These are phyloP conservation scores for Malurus elegans DNA, from an alignment of 2,113 vertebrate genomes.

Conservation along the genomic window DNA sequence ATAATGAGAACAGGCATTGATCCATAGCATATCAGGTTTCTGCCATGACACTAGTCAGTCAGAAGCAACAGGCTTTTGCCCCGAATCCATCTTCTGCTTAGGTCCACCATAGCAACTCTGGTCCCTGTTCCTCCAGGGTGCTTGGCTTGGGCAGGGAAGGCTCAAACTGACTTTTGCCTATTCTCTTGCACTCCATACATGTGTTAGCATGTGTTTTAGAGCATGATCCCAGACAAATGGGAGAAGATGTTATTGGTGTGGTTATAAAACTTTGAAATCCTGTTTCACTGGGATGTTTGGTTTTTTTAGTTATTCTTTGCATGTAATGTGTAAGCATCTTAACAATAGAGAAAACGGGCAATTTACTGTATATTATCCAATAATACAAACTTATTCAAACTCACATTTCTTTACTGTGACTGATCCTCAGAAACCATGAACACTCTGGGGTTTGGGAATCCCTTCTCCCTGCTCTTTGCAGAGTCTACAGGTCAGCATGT, in stretches of 20 bases:
- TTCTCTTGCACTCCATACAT: not conserved
- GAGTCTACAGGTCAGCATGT: not conserved
- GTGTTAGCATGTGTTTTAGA: not conserved
- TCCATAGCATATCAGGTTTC: not conserved
- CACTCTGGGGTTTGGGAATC: not conserved
- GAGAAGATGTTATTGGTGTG: not conserved
- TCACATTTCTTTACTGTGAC: not conserved
- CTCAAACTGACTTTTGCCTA: not conserved
- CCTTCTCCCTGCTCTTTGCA: fast-evolving
- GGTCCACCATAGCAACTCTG: not conserved
- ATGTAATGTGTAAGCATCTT: fast-evolving
- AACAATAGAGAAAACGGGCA: not conserved
- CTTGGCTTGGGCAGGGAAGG: not conserved
- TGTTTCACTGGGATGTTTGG: not conserved
- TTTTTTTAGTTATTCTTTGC: not conserved
- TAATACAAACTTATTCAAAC: too few relatives aligned
- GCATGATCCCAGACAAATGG: not conserved
- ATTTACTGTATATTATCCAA: not conserved
- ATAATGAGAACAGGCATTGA: not conserved
- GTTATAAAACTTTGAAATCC: not conserved
- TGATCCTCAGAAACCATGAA: not conserved
- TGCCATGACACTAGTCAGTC: not conserved
- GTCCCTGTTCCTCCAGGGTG: not conserved
- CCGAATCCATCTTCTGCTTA: not conserved
- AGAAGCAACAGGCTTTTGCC: not conserved